A percentile compares a stretch with the other conserved stretches of the same genome.
phyloP scores from a whole-genome alignment of 2,113 vertebrate genomes.

The Semnopithecus entellus region DNA sequence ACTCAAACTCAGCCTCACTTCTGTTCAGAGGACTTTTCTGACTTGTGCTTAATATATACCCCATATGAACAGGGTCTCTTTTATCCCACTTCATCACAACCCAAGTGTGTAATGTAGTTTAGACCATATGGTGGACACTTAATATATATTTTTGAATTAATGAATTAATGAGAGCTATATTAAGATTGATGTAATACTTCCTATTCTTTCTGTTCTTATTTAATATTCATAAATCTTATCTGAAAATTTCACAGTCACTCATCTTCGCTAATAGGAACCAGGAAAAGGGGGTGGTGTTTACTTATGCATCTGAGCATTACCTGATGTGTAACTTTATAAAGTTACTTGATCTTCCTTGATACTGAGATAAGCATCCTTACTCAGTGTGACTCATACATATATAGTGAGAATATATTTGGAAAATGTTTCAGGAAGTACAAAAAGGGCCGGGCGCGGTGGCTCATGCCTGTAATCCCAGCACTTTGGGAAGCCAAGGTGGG shows the following conservation, averaged over 20 bases:
- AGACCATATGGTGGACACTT: background rate
- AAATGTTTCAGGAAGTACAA: background rate
- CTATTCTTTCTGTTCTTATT: background rate
- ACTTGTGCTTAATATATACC: background rate
- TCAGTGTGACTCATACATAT: background rate
- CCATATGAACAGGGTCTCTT: background rate
- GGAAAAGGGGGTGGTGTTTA: background rate
- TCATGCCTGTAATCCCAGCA: too few relatives aligned
- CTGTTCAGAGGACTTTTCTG: background rate
- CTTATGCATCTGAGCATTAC: background rate
- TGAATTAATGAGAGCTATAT: background rate
- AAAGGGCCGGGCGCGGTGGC: rapidly evolving
- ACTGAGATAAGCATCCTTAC: background rate
- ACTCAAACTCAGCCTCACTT: background rate
- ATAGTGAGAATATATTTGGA: background rate
- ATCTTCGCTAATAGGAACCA: background rate
- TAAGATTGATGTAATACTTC: background rate
- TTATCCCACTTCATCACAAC: background rate
- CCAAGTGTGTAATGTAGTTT: background rate
- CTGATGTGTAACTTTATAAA: background rate
- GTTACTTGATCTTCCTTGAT: background rate
- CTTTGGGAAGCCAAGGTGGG: too few relatives aligned
- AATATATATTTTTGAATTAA: background rate
- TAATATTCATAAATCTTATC: background rate
- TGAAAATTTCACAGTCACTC: background rate